Percentiles rank a stretch among this genome's conserved stretches.
Evolutionary conservation across 1,140 invertebrate genomes (phyloP).

Genomic region (Stegodyphus mimosarum): DNA sequence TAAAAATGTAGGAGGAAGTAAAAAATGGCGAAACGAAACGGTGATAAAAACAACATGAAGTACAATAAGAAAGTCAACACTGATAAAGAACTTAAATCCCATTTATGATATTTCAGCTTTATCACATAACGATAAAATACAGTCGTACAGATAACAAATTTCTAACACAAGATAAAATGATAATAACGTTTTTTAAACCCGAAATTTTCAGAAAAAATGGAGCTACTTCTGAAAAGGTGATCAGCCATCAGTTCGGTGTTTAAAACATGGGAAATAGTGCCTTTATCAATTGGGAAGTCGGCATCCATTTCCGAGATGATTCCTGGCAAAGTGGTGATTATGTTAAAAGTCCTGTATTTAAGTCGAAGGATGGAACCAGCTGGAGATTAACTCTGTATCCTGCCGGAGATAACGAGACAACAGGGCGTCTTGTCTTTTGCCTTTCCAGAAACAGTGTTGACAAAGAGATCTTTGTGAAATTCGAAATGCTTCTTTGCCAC

Average conservation of each 20-base stretch:
- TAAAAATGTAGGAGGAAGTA: too few species aligned
- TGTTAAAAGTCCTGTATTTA: conserved; percentile 5
- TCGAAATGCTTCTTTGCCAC: conserved; percentile 13
- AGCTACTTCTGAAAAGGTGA: not conserved
- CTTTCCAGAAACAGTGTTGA: conserved; percentile 1
- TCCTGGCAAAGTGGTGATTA: not conserved
- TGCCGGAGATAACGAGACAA: not conserved
- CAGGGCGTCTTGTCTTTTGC: conserved; percentile 5
- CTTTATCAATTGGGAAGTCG: conserved; percentile 9
- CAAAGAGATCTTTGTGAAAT: not conserved
- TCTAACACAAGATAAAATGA: too few species aligned
- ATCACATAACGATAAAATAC: too few species aligned
- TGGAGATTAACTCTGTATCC: conserved; percentile 14
- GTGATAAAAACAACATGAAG: too few species aligned
- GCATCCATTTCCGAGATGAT: not conserved
- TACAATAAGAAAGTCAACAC: too few species aligned
- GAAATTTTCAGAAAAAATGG: not conserved
- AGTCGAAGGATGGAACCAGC: not conserved
- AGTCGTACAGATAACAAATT: too few species aligned
- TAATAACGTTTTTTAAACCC: too few species aligned
- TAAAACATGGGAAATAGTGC: not conserved
- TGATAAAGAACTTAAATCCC: too few species aligned
- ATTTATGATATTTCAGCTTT: too few species aligned
- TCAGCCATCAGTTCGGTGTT: too few species aligned
- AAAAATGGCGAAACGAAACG: too few species aligned